A percentile compares a stretch with the other conserved stretches of the same genome.
phyloP scores from a whole-genome alignment of 2,113 vertebrate genomes.

The Oreotrochilus melanogaster region DNA sequence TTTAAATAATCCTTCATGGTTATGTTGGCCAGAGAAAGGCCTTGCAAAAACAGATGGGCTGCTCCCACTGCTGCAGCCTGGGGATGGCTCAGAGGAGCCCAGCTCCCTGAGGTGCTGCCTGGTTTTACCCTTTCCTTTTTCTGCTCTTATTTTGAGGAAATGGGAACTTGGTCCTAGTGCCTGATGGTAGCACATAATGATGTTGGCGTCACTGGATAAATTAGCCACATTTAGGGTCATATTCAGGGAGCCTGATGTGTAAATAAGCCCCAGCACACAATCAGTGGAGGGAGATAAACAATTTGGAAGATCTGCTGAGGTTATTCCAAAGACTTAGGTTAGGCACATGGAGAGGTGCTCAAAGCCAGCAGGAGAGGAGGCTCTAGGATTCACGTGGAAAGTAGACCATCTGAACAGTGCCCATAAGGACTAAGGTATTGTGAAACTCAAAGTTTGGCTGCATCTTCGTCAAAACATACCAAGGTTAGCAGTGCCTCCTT shows the following conservation, averaged over 20 bases:
- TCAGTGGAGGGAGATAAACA: not conserved
- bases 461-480: not conserved
- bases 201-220: not conserved
- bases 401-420: not conserved
- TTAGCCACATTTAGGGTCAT: not conserved
- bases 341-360: not conserved
- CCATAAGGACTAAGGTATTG: not conserved
- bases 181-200: rapidly evolving
- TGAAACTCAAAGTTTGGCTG: not conserved
- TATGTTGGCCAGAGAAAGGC: not conserved
- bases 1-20: not conserved
- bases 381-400: not conserved
- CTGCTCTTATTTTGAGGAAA: not conserved
- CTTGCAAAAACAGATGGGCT: not conserved
- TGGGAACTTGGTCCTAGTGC: not conserved
- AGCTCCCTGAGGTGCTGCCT: not conserved
- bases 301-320: not conserved
- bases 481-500: not conserved
- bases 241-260: not conserved
- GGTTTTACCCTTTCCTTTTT: not conserved
- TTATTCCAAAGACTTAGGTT: not conserved
- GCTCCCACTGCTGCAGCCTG: not conserved
- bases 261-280: not conserved
- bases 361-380: not conserved
- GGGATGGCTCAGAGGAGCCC: not conserved